Conservation (phyloP, 2,113 vertebrate genomes). For the Planiliza haematocheilus region DNA sequence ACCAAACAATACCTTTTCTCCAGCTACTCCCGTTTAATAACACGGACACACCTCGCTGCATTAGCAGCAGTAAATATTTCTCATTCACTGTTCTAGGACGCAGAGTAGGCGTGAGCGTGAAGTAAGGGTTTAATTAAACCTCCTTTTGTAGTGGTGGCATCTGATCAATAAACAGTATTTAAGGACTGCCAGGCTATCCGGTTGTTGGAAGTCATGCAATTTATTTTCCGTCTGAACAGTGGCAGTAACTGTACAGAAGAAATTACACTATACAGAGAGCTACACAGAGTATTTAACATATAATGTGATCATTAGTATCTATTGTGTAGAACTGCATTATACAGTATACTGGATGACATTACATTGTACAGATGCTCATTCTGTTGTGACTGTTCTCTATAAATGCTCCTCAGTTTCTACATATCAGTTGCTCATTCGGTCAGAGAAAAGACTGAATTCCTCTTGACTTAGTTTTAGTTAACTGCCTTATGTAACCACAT, state of each 20-base stretch:
- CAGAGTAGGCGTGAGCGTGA: conserved; percentile 20
- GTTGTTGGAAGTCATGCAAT: conserved; percentile 35
- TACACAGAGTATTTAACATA: not conserved
- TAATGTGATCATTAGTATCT: not conserved
- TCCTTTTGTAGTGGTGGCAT: conserved; percentile 26
- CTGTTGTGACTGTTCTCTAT: no score
- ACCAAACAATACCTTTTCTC: not conserved
- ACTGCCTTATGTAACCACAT: no score
- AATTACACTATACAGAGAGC: not conserved
- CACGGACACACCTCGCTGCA: not conserved
- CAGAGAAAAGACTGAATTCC: conserved; percentile 26
- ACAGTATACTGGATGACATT: not conserved
- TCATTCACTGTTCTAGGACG: conserved; percentile 24
- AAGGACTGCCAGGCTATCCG: conserved; percentile 30
- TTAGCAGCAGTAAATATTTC: conserved; percentile 12
- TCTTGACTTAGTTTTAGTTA: not conserved
- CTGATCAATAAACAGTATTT: conserved; percentile 58
- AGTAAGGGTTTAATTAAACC: conserved; percentile 49
- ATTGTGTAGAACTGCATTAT: not conserved
- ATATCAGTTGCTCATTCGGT: conserved; percentile 19
- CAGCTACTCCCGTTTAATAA: conserved; percentile 8
- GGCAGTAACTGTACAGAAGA: conserved; percentile 1
- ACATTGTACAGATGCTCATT: not conserved
- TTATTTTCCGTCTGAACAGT: conserved; percentile 20
- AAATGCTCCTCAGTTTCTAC: no score